Conservation (phyloP, 2,888 invertebrate genomes). For the Rhyacophila evoluta region DNA sequence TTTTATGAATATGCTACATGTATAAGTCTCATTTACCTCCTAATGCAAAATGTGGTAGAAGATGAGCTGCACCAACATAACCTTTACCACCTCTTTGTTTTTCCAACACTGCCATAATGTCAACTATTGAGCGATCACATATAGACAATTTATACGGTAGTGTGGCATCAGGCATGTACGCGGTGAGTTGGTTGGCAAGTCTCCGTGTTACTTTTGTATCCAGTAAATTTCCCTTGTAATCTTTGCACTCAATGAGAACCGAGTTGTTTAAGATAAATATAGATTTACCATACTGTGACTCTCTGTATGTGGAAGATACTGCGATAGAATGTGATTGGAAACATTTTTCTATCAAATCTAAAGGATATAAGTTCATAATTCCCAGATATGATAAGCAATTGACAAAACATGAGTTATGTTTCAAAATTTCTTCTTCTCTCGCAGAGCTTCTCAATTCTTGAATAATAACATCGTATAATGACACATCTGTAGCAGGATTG, state of each 20-base stretch:
- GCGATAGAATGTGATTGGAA: constrained; percentile 72
- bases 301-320: constrained; percentile 62
- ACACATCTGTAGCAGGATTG: constrained; percentile 65
- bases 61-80: constrained; percentile 68
- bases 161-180: constrained; percentile 70
- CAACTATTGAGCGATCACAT: constrained; percentile 72
- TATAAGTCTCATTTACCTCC: constrained; percentile 64
- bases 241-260: constrained; percentile 72
- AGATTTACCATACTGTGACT: constrained; percentile 68
- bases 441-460: constrained; percentile 68
- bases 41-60: constrained; percentile 77
- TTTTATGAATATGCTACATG: constrained; percentile 55
- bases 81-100: constrained; percentile 67
- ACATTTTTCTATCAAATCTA: constrained; percentile 71
- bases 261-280: constrained; percentile 74
- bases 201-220: constrained; percentile 63
- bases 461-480: constrained; percentile 64
- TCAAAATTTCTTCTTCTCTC: constrained; percentile 70
- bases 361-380: constrained; percentile 69
- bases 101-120: constrained; percentile 67
- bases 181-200: constrained; percentile 72
- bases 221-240: constrained; percentile 71
- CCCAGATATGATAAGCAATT: constrained; percentile 74
- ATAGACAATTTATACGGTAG: constrained; percentile 68
- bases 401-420: constrained; percentile 72